These are phyloP conservation scores for Channa argus DNA, from an alignment of 2,113 vertebrate species.

Conservation along the genomic window DNA sequence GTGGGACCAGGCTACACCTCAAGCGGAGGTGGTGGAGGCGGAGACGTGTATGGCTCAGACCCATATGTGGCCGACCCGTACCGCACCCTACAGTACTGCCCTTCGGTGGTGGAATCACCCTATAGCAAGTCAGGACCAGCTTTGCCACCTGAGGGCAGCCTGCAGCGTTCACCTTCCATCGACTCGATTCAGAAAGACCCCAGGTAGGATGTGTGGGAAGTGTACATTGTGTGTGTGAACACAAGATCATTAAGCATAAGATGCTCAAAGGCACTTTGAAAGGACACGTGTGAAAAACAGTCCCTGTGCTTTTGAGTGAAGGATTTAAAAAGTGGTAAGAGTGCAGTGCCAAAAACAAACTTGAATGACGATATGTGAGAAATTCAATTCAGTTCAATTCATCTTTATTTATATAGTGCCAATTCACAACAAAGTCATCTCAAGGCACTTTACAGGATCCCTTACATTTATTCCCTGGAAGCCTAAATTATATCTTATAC, in stretches of 20 bases:
- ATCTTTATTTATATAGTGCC: no score
- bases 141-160: constrained; percentile 94
- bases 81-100: constrained; percentile 98
- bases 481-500: no score
- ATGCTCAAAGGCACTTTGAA: constrained; percentile 11
- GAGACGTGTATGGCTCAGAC: constrained; percentile 79
- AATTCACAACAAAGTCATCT: no score
- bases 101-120: constrained; percentile 96
- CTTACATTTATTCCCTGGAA: background rate
- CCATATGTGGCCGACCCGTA: constrained; percentile 95
- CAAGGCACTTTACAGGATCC: no score
- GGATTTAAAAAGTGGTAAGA: background rate
- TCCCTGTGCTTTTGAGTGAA: background rate
- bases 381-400: no score
- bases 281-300: background rate
- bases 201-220: constrained; percentile 81
- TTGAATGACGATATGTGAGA: background rate
- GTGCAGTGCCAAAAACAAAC: background rate
- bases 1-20: constrained; percentile 92
- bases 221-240: background rate
- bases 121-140: constrained; percentile 99
- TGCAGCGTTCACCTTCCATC: constrained; percentile 97
- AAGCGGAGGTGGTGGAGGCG: constrained; percentile 70
- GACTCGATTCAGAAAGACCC: constrained; percentile 99
- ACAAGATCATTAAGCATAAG: background rate